Base-by-base conservation (phyloP, 2,888 invertebrate species). In the Chymomyza amoena region DNA sequence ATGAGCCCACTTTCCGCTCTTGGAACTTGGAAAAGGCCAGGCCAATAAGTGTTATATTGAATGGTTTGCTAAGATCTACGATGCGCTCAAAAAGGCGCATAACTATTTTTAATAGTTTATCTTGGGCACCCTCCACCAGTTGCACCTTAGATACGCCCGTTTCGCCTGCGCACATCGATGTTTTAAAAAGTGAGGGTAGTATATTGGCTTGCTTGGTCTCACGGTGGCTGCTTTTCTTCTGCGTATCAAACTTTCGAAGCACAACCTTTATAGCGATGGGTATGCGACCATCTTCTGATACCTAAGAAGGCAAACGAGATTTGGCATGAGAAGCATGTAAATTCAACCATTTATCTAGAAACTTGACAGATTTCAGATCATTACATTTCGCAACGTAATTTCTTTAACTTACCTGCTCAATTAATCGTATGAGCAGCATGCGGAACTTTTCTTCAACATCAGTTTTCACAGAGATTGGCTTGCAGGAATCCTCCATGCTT, bases 1-100 rank as follows among this genome's bases (percentile, higher is more conserved):
- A 94, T 76, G 94, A 93, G 1, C 95, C 95, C 4, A 93, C 93
- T 89, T 94, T 94, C 70, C 94, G 93, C 63, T 91, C 96, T 81
- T 95, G 94, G 88, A 96, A 96, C 90, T 96, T 96, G 1, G 96
- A 95, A 90, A 96, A 96, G 20, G 96, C 95, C 85, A 96, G 92
- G n/a, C 96, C 96, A 70, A 96, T 93, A 66, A 96, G 92, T 0
- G 96, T 96, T 82, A 96, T 94, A 91, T 96, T 96, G 92, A 96
- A 96, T 75, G 95, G 95, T 92, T 95, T 94, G 36, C 93, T 93
- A 77, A 95, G 93, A 88, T 96, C 94, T 69, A 96, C 94, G 72
- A 95, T 93, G 88, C 95, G 94, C 89, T 95, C 94, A 88, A 96
- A 96, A 79, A 96, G 93, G 87, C 94, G 94, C 95, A 96, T 95